Percentiles rank a stretch among this genome's conserved stretches.
Conservation (phyloP, 2,797 vertebrate species). For the Onychomys torridus region DNA sequence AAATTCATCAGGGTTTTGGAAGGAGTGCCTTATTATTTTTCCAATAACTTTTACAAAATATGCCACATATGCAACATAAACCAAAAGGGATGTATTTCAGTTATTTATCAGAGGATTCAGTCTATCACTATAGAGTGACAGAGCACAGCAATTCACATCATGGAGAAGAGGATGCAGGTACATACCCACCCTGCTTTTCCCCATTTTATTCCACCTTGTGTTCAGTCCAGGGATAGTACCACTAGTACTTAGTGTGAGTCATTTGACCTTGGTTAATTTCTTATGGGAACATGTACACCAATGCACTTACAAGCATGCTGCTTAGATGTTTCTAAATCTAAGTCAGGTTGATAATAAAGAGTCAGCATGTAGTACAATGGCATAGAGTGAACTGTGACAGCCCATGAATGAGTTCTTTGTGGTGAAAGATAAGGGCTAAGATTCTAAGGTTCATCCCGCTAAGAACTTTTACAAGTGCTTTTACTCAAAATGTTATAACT, state of each 20-base stretch:
- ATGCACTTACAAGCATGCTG: too few relatives aligned
- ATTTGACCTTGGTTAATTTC: too few relatives aligned
- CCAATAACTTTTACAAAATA: not conserved
- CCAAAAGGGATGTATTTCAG: not conserved
- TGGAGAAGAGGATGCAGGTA: not conserved
- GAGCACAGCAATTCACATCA: too few relatives aligned
- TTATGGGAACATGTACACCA: accelerated
- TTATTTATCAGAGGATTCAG: not conserved
- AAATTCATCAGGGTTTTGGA: not conserved
- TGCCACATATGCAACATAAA: not conserved
- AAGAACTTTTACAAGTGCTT: not conserved
- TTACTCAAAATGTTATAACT: not conserved
- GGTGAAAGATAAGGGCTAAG: not conserved
- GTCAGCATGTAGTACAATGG: too few relatives aligned
- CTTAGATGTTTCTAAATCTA: not conserved
- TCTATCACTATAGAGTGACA: not conserved
- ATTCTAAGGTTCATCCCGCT: not conserved
- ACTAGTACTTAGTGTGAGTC: not conserved
- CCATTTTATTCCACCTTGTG: too few relatives aligned
- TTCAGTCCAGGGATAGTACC: too few relatives aligned
- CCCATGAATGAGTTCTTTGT: not conserved
- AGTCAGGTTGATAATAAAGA: not conserved
- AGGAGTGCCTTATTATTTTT: not conserved
- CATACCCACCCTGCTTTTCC: not conserved
- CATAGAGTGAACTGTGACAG: not conserved